phyloP scores from a whole-genome alignment of 2,888 invertebrate genomes.

The Macropis europaea region DNA sequence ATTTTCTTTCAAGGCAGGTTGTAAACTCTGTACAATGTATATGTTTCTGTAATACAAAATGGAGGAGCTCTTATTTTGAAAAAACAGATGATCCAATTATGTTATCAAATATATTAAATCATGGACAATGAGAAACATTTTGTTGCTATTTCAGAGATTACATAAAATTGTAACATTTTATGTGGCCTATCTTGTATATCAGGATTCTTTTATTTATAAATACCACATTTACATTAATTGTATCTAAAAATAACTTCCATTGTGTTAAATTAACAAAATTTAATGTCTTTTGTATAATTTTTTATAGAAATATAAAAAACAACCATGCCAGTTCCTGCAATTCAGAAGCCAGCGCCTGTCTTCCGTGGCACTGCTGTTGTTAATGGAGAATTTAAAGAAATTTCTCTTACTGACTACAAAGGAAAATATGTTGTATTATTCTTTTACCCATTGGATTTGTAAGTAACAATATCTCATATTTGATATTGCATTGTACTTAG shows the following conservation, averaged over 20 bases:
- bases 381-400: slow-evolving; percentile 91
- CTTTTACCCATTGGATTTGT: slow-evolving; percentile 96
- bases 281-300: background rate
- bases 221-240: background rate
- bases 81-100: too few species aligned
- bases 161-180: too few species aligned
- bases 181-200: too few species aligned
- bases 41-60: too few species aligned
- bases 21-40: too few species aligned
- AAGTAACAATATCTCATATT: slow-evolving; percentile 79
- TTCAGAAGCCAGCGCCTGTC: slow-evolving; percentile 89
- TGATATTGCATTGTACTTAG: background rate
- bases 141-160: too few species aligned
- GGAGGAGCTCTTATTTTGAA: too few species aligned
- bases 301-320: slow-evolving; percentile 17
- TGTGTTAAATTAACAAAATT: background rate
- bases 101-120: too few species aligned
- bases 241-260: background rate
- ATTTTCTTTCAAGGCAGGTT: too few species aligned
- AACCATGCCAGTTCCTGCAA: slow-evolving; percentile 81
- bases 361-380: slow-evolving; percentile 91
- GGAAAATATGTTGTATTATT: slow-evolving; percentile 95
- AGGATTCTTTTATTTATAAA: background rate
- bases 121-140: too few species aligned
- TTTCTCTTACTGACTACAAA: slow-evolving; percentile 88